phyloP scores from a whole-genome alignment of 2,888 invertebrate species.

The Patella pellucida region DNA sequence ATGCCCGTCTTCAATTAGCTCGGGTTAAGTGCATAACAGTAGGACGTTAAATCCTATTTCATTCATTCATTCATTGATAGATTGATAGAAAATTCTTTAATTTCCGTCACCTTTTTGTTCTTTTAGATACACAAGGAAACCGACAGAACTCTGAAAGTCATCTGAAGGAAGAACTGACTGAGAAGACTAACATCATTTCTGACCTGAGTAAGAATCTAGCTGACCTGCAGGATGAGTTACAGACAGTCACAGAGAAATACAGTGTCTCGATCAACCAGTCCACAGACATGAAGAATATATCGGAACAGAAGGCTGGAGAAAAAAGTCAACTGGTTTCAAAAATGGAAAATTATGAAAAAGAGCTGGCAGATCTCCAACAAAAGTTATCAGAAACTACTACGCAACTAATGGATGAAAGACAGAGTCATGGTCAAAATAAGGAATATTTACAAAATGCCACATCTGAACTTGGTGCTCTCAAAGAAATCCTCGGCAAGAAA shows the following conservation, averaged over 20 bases:
- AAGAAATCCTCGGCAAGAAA: slow-evolving; percentile 2
- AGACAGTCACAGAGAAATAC: slow-evolving; percentile 7
- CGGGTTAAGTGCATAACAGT: no score
- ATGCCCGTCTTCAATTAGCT: no score
- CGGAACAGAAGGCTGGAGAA: not conserved
- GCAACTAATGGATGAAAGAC: slow-evolving; percentile 13
- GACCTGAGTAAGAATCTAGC: slow-evolving; percentile 16
- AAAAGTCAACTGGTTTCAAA: slow-evolving; percentile 13
- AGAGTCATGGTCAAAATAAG: slow-evolving; percentile 6
- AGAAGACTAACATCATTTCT: not conserved
- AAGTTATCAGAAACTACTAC: slow-evolving; percentile 9
- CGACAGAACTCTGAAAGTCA: not conserved
- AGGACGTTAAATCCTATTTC: no score
- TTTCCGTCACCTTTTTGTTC: not conserved
- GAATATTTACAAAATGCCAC: slow-evolving; percentile 16
- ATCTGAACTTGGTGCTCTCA: slow-evolving; percentile 5
- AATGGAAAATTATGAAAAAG: slow-evolving; percentile 12
- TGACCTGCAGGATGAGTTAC: slow-evolving; percentile 1
- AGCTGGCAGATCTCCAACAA: slow-evolving; percentile 17
- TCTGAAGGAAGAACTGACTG: not conserved
- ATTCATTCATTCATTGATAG: no score
- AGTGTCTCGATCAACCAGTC: not conserved
- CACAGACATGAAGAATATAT: not conserved
- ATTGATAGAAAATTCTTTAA: no score
- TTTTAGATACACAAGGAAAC: slow-evolving; percentile 13